Base-by-base conservation (phyloP, 2,797 vertebrate species). In the Eleutherodactylus coqui region DNA sequence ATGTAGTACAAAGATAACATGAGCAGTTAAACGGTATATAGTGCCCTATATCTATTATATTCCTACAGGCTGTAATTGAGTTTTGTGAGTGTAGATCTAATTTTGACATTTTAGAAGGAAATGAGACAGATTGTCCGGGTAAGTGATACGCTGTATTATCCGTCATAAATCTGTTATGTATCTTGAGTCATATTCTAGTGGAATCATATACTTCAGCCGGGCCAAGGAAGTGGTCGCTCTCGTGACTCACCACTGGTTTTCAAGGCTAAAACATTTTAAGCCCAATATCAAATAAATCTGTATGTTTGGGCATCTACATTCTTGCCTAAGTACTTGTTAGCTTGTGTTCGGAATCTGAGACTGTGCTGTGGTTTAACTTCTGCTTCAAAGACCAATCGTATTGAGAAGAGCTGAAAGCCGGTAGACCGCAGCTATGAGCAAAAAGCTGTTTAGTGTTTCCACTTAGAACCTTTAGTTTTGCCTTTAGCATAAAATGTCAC, bases 171-270 rank as follows among this genome's bases (percentile, higher is more conserved):
- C 58, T 41, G 79, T 38, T 27, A 24, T 64, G 58, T 75, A 64
- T 45, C 24, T 13, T 34, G 38, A 45, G 27, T 6, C 51, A 41
- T 24, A 41, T 32, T 41, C 43, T 45, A 21, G 21, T 38, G 17
- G 53, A 64, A 36, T 34, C 24, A 38, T 67, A 16, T 47, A 55
- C 60, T 67, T 60, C 45, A 82, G 58, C 32, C 43, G 53, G 24
- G 70, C 21, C 53, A 41, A 67, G 85, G 85, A 86, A 77, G 60
- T 86, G 60, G 72, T 64, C 58, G n/a, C n/a, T 67, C 36, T 58
- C 32, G 45, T 77, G 73, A 86, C 47, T 82, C 85, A 70, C 34
- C 27, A 13, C 51, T 29, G 73, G 5, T 5, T 81, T 49, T 27
- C 14, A 45, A 75, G 51, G 62, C 69, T 79, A 10, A 53, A 43